Evolutionary conservation across 2,113 vertebrate genomes (phyloP).

Genomic region (Calypte anna): DNA sequence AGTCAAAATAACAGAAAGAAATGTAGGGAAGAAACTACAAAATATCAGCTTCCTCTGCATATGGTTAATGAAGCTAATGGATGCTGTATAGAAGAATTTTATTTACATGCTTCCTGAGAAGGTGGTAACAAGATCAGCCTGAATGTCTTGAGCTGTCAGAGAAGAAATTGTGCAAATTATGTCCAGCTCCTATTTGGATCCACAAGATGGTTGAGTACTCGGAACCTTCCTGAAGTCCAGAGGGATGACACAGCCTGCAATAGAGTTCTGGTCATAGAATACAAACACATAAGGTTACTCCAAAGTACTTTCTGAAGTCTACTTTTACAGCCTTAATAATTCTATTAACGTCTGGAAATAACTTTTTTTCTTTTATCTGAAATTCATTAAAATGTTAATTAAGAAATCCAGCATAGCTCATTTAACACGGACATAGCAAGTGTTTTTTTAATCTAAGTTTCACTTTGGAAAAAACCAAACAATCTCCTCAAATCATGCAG

Average conservation of each 20-base stretch:
- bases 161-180: neutral
- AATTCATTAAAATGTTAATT: constrained; percentile 40
- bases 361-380: neutral
- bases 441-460: constrained; percentile 31
- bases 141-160: neutral
- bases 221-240: neutral
- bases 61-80: neutral
- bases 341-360: neutral
- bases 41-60: neutral
- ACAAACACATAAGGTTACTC: neutral
- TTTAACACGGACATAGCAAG: neutral
- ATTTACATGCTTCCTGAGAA: neutral
- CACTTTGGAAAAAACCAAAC: neutral
- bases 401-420: constrained; percentile 17
- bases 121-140: neutral
- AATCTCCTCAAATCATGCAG: neutral
- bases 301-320: neutral
- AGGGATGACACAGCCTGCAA: neutral
- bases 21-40: neutral
- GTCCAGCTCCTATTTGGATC: neutral
- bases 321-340: neutral
- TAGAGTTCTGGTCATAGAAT: neutral
- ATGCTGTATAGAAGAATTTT: neutral
- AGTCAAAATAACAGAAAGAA: neutral
- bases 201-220: neutral